Base-by-base conservation (phyloP, 2,113 vertebrate genomes). In the Gallinago jamesoni region DNA sequence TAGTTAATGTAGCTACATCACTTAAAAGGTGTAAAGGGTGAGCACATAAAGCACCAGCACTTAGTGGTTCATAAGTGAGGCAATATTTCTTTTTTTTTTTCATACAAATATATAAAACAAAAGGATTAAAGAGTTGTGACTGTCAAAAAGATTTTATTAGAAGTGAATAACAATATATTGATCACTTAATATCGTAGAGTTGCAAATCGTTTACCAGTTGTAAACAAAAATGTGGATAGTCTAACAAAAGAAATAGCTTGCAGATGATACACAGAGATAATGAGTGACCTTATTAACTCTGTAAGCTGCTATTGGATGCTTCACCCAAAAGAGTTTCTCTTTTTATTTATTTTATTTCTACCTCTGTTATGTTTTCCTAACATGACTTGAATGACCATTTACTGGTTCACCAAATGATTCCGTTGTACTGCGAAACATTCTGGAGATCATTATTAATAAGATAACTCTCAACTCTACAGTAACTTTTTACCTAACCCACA, bases 401-500 rank as follows among this genome's bases (percentile, higher is more conserved):
- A 7, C 15, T 66, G 21, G 21, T 60, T 89, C 79, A 62, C 24
- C 52, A 89, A 59, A 18, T 52, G 30, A 27, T 69, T 85, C 30
- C 23, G 23, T 57, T 22, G 62, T 43, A 48, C 27, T 64, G 3
- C 39, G 67, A 72, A 76, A 62, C 35, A 45, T 93, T 83, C 14
- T 91, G 57, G 53, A 91, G 57, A 57, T 69, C 7, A 6, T n/a
- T 60, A 39, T 39, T 77, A 31, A 45, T 39, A 84, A 85, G 24
- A 16, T 35, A 13, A 43, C 16, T 9, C 17, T 25, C 18, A 43
- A 19, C 14, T 63, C 25, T 73, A 72, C 43, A 72, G 24, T 56
- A 52, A 77, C 55, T 78, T 81, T 86, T 85, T 69, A 87, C 94
- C 90, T 95, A 90, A 80, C 60, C 41, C 52, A 69, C n/a, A 81